These are phyloP conservation scores for Dyspetes luteomarginatus DNA, from an alignment of 2,888 invertebrate species.

Conservation along the genomic window DNA sequence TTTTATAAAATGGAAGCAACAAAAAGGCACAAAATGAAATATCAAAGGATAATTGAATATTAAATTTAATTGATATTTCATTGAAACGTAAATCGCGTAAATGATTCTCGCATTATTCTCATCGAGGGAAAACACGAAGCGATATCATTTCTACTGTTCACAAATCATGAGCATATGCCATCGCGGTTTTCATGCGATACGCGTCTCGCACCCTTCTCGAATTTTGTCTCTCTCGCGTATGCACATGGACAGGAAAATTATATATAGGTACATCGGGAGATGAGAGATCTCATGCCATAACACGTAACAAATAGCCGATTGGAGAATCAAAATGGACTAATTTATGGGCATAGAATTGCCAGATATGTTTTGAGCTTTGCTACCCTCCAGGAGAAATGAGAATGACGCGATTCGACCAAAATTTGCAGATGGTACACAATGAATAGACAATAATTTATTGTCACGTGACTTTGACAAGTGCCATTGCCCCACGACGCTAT, in stretches of 20 bases:
- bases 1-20: not conserved
- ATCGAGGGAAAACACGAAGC: slow-evolving; percentile 24
- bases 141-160: slow-evolving; percentile 70
- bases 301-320: slow-evolving; percentile 76
- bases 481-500: not conserved
- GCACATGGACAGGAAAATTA: slow-evolving; percentile 44
- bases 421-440: not conserved
- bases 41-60: slow-evolving; percentile 11
- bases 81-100: slow-evolving; percentile 23
- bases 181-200: slow-evolving; percentile 74
- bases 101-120: slow-evolving; percentile 39
- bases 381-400: not conserved
- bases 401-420: not conserved
- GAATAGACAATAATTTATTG: not conserved
- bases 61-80: slow-evolving; percentile 22
- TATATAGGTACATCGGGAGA: slow-evolving; percentile 42
- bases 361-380: not conserved
- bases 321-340: slow-evolving; percentile 75
- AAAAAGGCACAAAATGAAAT: slow-evolving; percentile 7
- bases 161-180: slow-evolving; percentile 80
- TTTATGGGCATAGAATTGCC: slow-evolving; percentile 70
- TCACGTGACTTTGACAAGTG: not conserved
- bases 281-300: slow-evolving; percentile 68
- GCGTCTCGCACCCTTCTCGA: not conserved
- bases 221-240: not conserved